Percentiles rank a stretch among this genome's conserved stretches.
Evolutionary conservation across 2,113 vertebrate species (phyloP).

Genomic region (Cyphomyrus discorhynchus): DNA sequence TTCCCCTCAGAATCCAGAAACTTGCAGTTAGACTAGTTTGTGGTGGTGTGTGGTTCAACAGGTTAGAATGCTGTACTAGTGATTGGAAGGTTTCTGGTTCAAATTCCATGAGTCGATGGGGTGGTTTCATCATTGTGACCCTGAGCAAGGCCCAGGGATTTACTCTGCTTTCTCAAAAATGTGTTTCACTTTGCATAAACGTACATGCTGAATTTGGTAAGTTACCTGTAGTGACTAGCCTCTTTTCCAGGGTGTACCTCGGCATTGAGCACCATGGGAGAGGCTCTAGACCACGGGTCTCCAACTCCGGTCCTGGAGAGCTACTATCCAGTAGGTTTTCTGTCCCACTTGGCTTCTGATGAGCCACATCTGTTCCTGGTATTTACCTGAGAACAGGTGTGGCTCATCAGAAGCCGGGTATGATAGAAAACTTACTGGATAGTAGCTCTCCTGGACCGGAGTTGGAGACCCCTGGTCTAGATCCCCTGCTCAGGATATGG

Average conservation of each 20-base stretch:
- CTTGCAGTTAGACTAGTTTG: neutral
- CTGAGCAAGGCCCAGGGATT: neutral
- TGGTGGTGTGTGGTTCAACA: neutral
- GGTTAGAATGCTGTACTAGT: neutral
- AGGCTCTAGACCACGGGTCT: neutral
- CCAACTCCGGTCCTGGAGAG: no score
- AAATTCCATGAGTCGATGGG: neutral
- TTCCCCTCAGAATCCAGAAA: neutral
- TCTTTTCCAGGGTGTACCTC: neutral
- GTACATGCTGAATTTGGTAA: neutral
- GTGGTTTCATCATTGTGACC: neutral
- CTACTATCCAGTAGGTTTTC: no score
- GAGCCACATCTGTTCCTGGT: no score
- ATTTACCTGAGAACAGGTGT: no score
- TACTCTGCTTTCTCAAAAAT: neutral
- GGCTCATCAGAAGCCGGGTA: no score
- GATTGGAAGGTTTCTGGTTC: neutral
- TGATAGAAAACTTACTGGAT: no score
- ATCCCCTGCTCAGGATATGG: neutral
- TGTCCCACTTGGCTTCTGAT: no score
- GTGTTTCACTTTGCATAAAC: neutral
- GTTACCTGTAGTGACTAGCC: neutral
- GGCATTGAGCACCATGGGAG: neutral
- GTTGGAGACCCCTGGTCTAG: neutral
- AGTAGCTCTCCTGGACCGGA: no score